A percentile compares a stretch with the other conserved stretches of the same genome.
Conservation (phyloP, 2,888 invertebrate genomes). For the Hypomecis atomaria region DNA sequence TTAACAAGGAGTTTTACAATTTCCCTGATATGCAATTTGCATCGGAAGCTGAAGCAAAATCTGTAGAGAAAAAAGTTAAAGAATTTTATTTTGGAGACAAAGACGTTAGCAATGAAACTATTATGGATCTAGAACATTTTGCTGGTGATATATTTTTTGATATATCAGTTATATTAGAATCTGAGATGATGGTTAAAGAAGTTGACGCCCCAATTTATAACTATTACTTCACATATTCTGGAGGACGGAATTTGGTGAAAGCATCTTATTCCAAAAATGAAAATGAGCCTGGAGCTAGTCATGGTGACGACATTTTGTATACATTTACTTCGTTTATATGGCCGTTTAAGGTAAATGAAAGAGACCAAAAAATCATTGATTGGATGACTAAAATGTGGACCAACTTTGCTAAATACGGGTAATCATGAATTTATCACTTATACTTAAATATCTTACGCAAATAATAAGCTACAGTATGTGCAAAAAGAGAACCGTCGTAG, state of each 20-base stretch:
- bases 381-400: conserved; percentile 65
- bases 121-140: conserved; percentile 57
- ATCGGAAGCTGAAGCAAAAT: conserved; percentile 50
- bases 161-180: conserved; percentile 56
- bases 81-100: conserved; percentile 73
- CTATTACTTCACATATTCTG: conserved; percentile 62
- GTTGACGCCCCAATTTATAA: conserved; percentile 57
- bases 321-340: conserved; percentile 55
- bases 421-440: conserved; percentile 26
- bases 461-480: no score
- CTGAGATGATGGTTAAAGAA: conserved; percentile 48
- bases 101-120: conserved; percentile 61
- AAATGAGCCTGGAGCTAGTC: conserved; percentile 57
- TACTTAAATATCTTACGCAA: not conserved
- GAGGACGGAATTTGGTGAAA: conserved; percentile 61
- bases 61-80: conserved; percentile 53
- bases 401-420: conserved; percentile 70
- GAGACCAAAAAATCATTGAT: conserved; percentile 55
- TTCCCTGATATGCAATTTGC: conserved; percentile 62
- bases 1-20: conserved; percentile 54
- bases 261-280: conserved; percentile 40
- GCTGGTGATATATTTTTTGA: conserved; percentile 63
- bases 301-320: conserved; percentile 64
- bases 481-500: no score
- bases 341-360: conserved; percentile 50